phyloP scores from a whole-genome alignment of 2,113 vertebrate species.

The Vireo altiloquus region DNA sequence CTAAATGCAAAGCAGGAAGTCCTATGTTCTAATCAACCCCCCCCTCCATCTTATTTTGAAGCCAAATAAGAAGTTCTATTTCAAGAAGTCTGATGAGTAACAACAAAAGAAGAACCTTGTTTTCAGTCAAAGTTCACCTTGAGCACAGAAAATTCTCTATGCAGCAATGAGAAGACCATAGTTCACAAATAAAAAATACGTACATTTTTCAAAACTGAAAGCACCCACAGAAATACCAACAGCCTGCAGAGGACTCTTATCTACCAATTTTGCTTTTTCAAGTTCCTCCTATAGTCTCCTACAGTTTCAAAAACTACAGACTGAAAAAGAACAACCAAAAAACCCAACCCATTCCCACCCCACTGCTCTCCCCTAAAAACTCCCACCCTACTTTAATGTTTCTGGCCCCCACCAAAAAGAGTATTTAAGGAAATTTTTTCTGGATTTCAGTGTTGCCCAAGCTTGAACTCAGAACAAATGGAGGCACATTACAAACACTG shows the following conservation, averaged over 20 bases:
- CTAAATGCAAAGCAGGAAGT: neutral
- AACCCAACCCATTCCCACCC: fast-evolving
- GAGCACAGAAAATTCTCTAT: neutral
- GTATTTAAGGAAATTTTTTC: neutral
- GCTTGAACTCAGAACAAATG: neutral
- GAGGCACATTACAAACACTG: neutral
- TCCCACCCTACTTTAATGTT: neutral
- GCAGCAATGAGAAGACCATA: neutral
- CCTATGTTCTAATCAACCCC: neutral
- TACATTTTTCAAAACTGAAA: neutral
- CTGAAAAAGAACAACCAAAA: neutral
- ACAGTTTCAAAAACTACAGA: neutral
- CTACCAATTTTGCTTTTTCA: neutral
- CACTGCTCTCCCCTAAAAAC: neutral
- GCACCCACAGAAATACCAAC: neutral
- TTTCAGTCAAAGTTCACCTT: neutral
- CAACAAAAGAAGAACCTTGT: neutral
- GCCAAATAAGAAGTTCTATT: neutral
- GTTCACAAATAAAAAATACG: fast-evolving
- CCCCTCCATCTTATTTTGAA: neutral
- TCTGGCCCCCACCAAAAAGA: neutral
- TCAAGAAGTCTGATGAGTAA: neutral
- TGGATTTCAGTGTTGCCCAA: neutral
- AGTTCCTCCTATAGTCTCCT: neutral
- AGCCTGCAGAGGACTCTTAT: neutral